Evolutionary conservation across 1,140 invertebrate species (phyloP), one percentile per base, ranked within the genome.

Genomic region (Anoplolepis gracilipes): DNA sequence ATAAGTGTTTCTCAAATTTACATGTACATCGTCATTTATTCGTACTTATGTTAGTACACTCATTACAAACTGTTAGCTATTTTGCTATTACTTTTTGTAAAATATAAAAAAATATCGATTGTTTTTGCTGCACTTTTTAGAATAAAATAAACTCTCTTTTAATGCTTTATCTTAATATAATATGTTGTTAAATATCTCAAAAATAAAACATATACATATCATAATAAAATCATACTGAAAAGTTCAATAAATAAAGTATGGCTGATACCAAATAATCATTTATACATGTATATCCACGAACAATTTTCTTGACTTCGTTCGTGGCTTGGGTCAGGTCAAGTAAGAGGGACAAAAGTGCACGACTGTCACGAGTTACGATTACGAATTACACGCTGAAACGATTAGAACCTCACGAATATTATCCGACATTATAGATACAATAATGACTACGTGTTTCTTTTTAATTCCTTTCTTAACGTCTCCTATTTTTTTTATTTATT

Each of bases 291-390:
- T 30, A 64, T 22, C 7, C 30, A 64, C 28, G 36, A 39, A 77
- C 22, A 39, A 85, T 88, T 88, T 85, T 88, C 75, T 88, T 46
- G 79, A 62, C 85, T 49, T 62, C 42, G 62, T 61, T 87, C 61
- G 57, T 42, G 65, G 46, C 55, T 78, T 76, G 19, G 22, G 82
- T 57, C 81, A 84, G 81, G 86, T 85, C 81, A 70, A 73, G 86
- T 85, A 88, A 79, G 84, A 86, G 75, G 87, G 57, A 76, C 75
- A 86, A 86, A 73, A 82, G 84, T 86, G 87, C 87, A 88, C 77
- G 85, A 72, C 59, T 72, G 61, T 88, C 87, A 88, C 84, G 64
- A 89, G 72, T 88, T 85, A 89, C 78, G 87, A 86, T 88, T 53
- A 76, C 76, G 69, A 76, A 77, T 53, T 73, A 64, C 84, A 89